Evolutionary conservation across 2,797 vertebrate species (phyloP).

Genomic region (Oryzias dopingdopingensis): DNA sequence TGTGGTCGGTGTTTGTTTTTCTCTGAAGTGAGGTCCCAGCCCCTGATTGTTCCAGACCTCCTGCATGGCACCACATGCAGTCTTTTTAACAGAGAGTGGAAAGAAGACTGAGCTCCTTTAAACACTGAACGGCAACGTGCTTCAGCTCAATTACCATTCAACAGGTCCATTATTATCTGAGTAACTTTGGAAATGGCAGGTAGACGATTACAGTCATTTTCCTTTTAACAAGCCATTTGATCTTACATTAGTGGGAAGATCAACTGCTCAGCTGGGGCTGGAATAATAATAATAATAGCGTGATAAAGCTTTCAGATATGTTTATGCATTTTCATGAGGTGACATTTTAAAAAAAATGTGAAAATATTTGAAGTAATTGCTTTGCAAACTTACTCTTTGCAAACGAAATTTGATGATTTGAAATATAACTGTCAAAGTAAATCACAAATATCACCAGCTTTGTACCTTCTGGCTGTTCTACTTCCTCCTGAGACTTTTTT

Average conservation of each 20-base stretch:
- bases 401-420: background rate
- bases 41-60: slow-evolving; percentile 56
- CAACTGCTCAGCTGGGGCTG: background rate
- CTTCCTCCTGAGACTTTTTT: no score
- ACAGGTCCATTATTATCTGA: slow-evolving; percentile 15
- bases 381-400: background rate
- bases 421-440: background rate
- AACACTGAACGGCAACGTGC: slow-evolving; percentile 8
- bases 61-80: slow-evolving; percentile 39
- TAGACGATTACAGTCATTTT: slow-evolving; percentile 23
- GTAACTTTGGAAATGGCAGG: slow-evolving; percentile 20
- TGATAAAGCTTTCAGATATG: background rate
- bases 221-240: slow-evolving; percentile 17
- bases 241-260: slow-evolving; percentile 5
- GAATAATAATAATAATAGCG: slow-evolving; percentile 1
- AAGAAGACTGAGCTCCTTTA: slow-evolving; percentile 4
- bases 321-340: background rate
- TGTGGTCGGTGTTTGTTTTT: slow-evolving; percentile 52
- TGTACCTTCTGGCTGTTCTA: no score
- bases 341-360: background rate
- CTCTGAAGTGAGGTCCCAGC: slow-evolving; percentile 51
- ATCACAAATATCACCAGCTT: no score
- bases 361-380: background rate
- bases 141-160: slow-evolving; percentile 29
- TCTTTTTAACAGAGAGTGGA: slow-evolving; percentile 20